These are phyloP conservation scores for Centropus bengalensis DNA, from an alignment of 2,113 vertebrate genomes.

Conservation along the genomic window DNA sequence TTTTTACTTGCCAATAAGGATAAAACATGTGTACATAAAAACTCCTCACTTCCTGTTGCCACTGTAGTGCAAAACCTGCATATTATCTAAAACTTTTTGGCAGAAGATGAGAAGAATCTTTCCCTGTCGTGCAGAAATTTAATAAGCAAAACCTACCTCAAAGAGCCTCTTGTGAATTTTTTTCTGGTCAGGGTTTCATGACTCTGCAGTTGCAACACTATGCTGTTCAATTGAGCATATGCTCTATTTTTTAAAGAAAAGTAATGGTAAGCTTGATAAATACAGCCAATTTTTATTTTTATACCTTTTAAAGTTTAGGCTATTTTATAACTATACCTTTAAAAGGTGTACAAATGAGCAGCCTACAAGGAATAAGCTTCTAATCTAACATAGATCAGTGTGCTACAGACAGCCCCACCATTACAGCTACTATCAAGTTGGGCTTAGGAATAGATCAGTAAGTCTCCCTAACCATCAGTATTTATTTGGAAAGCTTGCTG, in stretches of 20 bases:
- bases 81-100: neutral
- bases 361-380: neutral
- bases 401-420: neutral
- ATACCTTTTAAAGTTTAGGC: neutral
- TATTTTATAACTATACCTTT: neutral
- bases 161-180: neutral
- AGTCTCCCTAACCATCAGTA: slow-evolving; percentile 13
- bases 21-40: rapidly evolving
- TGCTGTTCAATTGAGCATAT: neutral
- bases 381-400: neutral
- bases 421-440: neutral
- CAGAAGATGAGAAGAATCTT: neutral
- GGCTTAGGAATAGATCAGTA: slow-evolving; percentile 10
- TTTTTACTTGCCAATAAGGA: neutral
- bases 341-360: neutral
- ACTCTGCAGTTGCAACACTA: neutral
- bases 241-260: neutral
- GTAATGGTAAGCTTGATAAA: neutral
- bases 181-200: neutral
- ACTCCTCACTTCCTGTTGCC: neutral
- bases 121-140: neutral
- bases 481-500: slow-evolving; percentile 38
- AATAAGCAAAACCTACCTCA: neutral
- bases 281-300: neutral
- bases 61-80: neutral